Percentiles rank a stretch among this genome's conserved stretches.
Evolutionary conservation across 2,888 invertebrate species (phyloP).

Genomic region (Bedellia somnulentella): DNA sequence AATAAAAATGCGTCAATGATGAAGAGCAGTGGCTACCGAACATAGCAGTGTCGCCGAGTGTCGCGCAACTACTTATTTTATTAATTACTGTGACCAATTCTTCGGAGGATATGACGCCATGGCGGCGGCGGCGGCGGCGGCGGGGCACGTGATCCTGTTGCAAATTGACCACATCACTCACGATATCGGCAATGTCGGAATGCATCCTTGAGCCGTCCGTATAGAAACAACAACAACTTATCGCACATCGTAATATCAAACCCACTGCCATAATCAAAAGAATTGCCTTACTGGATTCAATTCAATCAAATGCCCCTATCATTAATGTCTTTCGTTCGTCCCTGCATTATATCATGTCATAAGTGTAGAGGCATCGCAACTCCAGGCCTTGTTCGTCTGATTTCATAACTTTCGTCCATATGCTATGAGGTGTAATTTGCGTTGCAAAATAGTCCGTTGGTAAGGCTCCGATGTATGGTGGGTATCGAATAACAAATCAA

Average conservation of each 20-base stretch:
- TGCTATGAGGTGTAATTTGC: slow-evolving; percentile 21
- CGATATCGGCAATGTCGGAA: too few species aligned
- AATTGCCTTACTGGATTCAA: neutral
- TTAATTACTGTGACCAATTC: slow-evolving; percentile 53
- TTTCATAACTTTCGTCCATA: slow-evolving; percentile 24
- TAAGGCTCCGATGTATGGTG: slow-evolving; percentile 12
- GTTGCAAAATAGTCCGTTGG: slow-evolving; percentile 15
- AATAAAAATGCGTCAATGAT: slow-evolving; percentile 35
- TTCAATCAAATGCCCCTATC: neutral
- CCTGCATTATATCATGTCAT: slow-evolving; percentile 14
- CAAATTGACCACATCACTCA: slow-evolving; percentile 33
- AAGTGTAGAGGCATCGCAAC: slow-evolving; percentile 16
- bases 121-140: slow-evolving; percentile 26
- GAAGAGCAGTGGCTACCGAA: slow-evolving; percentile 33
- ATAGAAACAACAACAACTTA: slow-evolving; percentile 33
- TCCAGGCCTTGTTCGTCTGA: slow-evolving; percentile 13
- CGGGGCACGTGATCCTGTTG: slow-evolving; percentile 48
- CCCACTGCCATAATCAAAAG: too few species aligned
- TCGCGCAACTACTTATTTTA: slow-evolving; percentile 53
- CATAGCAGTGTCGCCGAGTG: slow-evolving; percentile 40
- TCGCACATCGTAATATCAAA: too few species aligned
- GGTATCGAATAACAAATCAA: slow-evolving; percentile 24
- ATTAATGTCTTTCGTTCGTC: slow-evolving; percentile 4
- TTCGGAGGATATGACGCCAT: slow-evolving; percentile 55
- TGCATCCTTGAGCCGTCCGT: slow-evolving; percentile 43